Conservation (phyloP, 2,888 invertebrate species). For the Andrena hattorfiana region DNA sequence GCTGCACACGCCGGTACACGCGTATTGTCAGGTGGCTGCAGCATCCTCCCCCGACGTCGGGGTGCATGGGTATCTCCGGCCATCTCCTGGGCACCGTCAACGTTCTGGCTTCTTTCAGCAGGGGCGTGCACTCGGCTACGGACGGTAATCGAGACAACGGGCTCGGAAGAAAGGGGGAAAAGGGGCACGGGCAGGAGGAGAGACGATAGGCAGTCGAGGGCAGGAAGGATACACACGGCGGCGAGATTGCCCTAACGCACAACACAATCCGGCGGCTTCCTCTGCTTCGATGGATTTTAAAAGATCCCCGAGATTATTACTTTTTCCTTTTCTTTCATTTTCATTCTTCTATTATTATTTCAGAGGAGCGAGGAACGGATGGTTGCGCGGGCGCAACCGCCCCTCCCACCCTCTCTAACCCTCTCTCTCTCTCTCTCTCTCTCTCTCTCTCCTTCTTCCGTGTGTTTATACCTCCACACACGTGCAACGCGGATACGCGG, state of each 20-base stretch:
- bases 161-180: conserved; percentile 30
- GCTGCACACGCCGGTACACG: conserved; percentile 14
- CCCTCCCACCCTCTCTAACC: background rate
- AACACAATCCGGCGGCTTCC: conserved; percentile 84
- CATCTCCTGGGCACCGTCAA: conserved; percentile 36
- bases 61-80: conserved; percentile 38
- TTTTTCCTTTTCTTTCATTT: conserved; percentile 82
- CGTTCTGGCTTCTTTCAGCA: conserved; percentile 54
- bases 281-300: conserved; percentile 85
- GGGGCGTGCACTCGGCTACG: conserved; percentile 48
- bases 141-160: conserved; percentile 26
- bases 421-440: background rate
- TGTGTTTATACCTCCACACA: conserved; percentile 51
- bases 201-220: conserved; percentile 18
- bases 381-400: conserved; percentile 65
- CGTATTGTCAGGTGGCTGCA: conserved; percentile 45
- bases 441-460: conserved; percentile 8
- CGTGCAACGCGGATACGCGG: conserved; percentile 28
- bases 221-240: conserved; percentile 49
- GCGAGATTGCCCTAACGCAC: conserved; percentile 79
- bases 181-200: conserved; percentile 12
- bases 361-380: conserved; percentile 74
- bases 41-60: conserved; percentile 23
- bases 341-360: conserved; percentile 83
- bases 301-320: conserved; percentile 85